Evolutionary conservation across 2,888 invertebrate species (phyloP), one percentile per base, ranked within the genome.

Genomic region (Campoplex nolae): DNA sequence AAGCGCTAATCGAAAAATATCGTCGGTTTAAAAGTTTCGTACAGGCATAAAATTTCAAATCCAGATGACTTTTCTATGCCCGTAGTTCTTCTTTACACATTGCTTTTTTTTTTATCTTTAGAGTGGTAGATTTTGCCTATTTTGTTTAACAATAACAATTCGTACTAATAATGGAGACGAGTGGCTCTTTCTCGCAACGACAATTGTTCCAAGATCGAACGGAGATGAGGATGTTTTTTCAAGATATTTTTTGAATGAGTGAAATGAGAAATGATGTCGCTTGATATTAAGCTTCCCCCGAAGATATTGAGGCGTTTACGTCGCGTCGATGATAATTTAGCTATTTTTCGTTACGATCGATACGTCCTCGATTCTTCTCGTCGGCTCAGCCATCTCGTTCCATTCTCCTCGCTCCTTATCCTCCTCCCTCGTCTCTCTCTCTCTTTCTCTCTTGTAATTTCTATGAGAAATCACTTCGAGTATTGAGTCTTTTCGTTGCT

Each of bases 131-230:
- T 83, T 83, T 82, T 85, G 79, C 76, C 85, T 87, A 87, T 80
- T 88, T 93, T 86, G 92, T 91, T 90, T 89, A 91, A 92, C 90
- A 92, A 92, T 91, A 93, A 93, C 91, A 93, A 92, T 92, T 93
- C 89, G 70, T 90, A 93, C 93, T 93, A 93, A 91, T 88, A 89
- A 88, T 74, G 81, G 84, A 82, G 42, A 79, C 84, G 77, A 74
- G 84, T 70, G 77, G 73, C 51, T 84, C 35, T 28, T 80, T 77
- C 67, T 82, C 51, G 73, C 45, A 23, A 70, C 56, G 48, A 38
- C 35, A 16, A 28, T 58, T 28, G 23, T 32, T 16, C 13, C 65
- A 42, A 68, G 54, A 56, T 67, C 51, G 28, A 67, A 65, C 65
- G 74, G 70, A 70, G 56, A 78, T 74, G 65, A n/a, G 65, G 58